A percentile compares a stretch with the other conserved stretches of the same genome.
These are phyloP conservation scores for Accipiter cooperii DNA, from an alignment of 2,113 vertebrate genomes.

Conservation along the genomic window DNA sequence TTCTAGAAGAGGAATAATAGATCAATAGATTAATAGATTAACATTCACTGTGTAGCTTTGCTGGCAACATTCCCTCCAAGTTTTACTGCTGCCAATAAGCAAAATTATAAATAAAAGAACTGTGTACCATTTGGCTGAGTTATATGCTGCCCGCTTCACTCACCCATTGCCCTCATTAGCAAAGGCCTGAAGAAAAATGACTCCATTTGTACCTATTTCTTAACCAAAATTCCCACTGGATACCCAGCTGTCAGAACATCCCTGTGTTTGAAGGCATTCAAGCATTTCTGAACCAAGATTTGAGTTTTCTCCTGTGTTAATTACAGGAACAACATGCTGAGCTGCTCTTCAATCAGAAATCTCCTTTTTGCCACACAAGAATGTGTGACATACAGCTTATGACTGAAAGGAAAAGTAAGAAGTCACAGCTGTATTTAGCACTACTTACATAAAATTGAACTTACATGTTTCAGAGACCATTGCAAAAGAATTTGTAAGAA, in stretches of 20 bases:
- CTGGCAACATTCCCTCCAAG: not conserved
- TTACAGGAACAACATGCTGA: conserved; percentile 19
- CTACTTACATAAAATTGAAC: not conserved
- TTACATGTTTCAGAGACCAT: not conserved
- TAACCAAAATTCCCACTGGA: conserved; percentile 20
- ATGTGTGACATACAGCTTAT: not conserved
- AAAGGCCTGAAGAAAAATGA: not conserved
- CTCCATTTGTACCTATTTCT: conserved; percentile 8
- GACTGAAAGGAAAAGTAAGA: not conserved
- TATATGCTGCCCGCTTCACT: not conserved
- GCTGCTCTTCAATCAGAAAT: not conserved
- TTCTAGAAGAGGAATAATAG: not conserved
- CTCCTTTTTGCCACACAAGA: not conserved
- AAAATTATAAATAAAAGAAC: conserved; percentile 20
- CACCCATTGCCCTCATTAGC: conserved; percentile 37
- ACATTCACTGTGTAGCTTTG: not conserved
- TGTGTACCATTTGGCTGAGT: not conserved
- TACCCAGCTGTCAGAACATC: conserved; percentile 19
- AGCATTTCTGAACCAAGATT: conserved; percentile 14
- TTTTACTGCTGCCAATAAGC: not conserved
- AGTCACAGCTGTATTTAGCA: not conserved
- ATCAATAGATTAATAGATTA: not conserved
- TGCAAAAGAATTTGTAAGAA: not conserved
- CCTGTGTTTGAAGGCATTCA: not conserved
- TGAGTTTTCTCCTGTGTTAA: conserved; percentile 23